These are phyloP conservation scores for Lucinisca nassula DNA, from an alignment of 2,888 invertebrate species.

Conservation along the genomic window DNA sequence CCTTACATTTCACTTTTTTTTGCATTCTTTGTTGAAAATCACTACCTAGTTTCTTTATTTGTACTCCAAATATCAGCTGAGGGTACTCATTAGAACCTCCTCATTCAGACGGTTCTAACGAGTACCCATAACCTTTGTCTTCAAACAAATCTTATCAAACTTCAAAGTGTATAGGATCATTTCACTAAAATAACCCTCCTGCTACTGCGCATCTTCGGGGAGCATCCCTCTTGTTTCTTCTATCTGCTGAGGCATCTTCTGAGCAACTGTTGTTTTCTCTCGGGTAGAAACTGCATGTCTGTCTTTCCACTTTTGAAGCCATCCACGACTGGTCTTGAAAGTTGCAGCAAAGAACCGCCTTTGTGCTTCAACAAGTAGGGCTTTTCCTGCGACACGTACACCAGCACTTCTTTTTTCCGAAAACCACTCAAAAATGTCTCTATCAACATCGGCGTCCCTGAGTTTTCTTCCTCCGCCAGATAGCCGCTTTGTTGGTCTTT, in stretches of 20 bases:
- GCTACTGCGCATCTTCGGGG: no score
- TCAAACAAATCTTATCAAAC: no score
- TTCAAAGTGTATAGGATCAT: no score
- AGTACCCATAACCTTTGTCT: no score
- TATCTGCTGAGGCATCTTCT: slow-evolving; percentile 23
- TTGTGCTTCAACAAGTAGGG: slow-evolving; percentile 22
- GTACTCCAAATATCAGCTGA: no score
- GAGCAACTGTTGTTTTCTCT: slow-evolving; percentile 27
- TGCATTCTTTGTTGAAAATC: no score
- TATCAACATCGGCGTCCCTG: neutral
- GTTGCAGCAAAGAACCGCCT: slow-evolving; percentile 5
- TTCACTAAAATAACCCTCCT: no score
- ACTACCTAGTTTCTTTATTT: no score
- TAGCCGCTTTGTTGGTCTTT: neutral
- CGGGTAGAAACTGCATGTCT: slow-evolving; percentile 23
- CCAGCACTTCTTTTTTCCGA: slow-evolving; percentile 4
- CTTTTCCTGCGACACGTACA: slow-evolving; percentile 18
- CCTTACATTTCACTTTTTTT: no score
- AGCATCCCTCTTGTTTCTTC: no score
- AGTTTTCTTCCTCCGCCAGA: slow-evolving; percentile 23
- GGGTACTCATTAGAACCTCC: no score
- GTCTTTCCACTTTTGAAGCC: slow-evolving; percentile 31
- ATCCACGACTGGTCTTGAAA: slow-evolving; percentile 29
- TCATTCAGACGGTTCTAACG: no score
- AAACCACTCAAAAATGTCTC: slow-evolving; percentile 37